Evolutionary conservation across 2,888 invertebrate species (phyloP).

Genomic region (Metellina segmentata): DNA sequence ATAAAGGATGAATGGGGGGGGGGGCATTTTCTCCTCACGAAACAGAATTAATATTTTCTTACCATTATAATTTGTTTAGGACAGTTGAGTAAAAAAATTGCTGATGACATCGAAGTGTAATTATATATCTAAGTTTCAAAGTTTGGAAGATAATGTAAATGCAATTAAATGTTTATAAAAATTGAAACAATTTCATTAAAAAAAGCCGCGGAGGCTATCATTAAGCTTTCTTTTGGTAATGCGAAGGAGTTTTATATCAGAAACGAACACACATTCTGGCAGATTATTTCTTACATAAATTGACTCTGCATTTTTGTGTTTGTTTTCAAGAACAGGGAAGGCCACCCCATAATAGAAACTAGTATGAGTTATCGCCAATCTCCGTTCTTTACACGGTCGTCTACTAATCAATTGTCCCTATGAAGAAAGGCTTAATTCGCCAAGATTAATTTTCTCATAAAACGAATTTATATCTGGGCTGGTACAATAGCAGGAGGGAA

Average conservation of each 20-base stretch:
- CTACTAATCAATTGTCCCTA: slow-evolving; percentile 58
- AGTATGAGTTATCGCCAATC: slow-evolving; percentile 61
- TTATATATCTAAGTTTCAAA: no score
- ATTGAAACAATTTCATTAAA: no score
- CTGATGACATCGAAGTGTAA: no score
- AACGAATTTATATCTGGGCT: slow-evolving; percentile 61
- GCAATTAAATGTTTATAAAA: no score
- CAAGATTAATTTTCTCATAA: slow-evolving; percentile 67
- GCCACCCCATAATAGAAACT: slow-evolving; percentile 5
- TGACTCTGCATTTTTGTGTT: not conserved
- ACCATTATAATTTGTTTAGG: no score
- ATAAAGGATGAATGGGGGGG: no score
- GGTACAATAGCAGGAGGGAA: slow-evolving; percentile 23
- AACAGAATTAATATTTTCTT: no score
- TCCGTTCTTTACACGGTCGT: slow-evolving; percentile 61
- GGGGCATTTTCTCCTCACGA: no score
- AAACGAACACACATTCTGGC: not conserved
- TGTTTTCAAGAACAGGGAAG: not conserved
- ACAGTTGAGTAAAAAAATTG: no score
- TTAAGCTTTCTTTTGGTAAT: no score
- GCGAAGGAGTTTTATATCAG: not conserved
- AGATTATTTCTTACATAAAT: slow-evolving; percentile 18
- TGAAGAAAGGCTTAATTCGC: slow-evolving; percentile 67
- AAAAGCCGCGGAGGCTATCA: no score
- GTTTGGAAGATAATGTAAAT: no score